Percentiles rank a stretch among this genome's conserved stretches.
These are phyloP conservation scores for Phoxinus dragarum DNA, from an alignment of 2,797 vertebrate species.

Conservation along the genomic window DNA sequence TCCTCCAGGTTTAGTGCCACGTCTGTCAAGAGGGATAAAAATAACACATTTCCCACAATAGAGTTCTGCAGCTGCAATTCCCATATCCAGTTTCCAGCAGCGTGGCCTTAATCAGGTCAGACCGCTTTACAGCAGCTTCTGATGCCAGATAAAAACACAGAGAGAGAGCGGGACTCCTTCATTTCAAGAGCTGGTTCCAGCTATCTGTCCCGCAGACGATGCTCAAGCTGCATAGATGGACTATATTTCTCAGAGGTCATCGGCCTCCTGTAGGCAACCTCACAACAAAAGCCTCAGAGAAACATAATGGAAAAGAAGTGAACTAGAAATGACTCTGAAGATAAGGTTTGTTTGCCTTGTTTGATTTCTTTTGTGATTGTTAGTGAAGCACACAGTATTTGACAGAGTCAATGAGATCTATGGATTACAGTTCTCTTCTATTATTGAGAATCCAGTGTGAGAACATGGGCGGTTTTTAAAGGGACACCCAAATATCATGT, in stretches of 20 bases:
- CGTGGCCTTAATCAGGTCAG: slow-evolving; percentile 71
- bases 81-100: slow-evolving; percentile 69
- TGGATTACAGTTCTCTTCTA: background rate
- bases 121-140: slow-evolving; percentile 66
- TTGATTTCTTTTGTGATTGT: background rate
- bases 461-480: too few species aligned
- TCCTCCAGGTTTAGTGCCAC: slow-evolving; percentile 60
- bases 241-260: background rate
- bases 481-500: too few species aligned
- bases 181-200: slow-evolving; percentile 13
- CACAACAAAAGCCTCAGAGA: background rate
- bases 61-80: slow-evolving; percentile 66
- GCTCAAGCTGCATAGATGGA: background rate
- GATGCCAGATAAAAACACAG: slow-evolving; percentile 4
- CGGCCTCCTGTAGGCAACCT: background rate
- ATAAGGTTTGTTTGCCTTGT: background rate
- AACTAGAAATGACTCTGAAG: background rate
- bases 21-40: slow-evolving; percentile 53
- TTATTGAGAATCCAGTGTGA: background rate
- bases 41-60: slow-evolving; percentile 62
- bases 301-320: slow-evolving; percentile 7
- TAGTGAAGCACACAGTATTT: background rate
- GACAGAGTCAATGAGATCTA: background rate
- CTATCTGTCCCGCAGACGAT: background rate
- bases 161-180: background rate